Evolutionary conservation across 2,888 invertebrate species (phyloP), one percentile per base, ranked within the genome.

Genomic region (Pyralis farinalis): DNA sequence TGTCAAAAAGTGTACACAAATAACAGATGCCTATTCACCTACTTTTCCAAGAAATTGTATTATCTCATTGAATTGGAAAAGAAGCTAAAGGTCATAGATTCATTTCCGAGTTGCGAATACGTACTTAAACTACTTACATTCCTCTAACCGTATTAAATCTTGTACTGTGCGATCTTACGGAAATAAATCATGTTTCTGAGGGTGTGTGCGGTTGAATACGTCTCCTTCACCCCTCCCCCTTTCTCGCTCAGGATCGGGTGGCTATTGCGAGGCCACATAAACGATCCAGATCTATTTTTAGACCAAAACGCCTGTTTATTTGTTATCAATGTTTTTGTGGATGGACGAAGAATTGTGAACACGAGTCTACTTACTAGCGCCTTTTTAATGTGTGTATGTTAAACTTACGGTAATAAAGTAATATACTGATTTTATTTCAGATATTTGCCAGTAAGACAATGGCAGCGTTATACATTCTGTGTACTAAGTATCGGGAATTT

Each of bases 161-260:
- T 63, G 62, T 67, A 51, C 50, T 54, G 59, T 55, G 58, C 57
- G 53, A 67, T 71, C 58, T 66, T 53, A 59, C 57, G 48, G 60
- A 67, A 63, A 74, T 76, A 71, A 75, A 77, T 77, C 70, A 73
- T 71, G 59, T 62, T 58, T 51, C 55, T 58, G 40, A 54, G 49
- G 47, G 58, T 54, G 59, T 49, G 57, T 51, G 50, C 46, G 56
- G 38, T 33, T 37, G 37, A 25, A 45, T 16, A n/a, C n/a, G n/a
- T 16, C 16, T 47, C 38, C 31, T 22, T n/a, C 35, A 36, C 34
- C 41, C 29, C 42, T 34, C 40, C 11, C 40, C 38, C 28, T 57
- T 11, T 46, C 48, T 45, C 44, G 44, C 43, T 49, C 45, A 44
- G 58, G 61, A 59, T 56, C 58, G 63, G 58, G 49, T 54, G 58